Percentiles rank a stretch among this genome's conserved stretches.
These are phyloP conservation scores for Indicator maculatus DNA, from an alignment of 2,113 vertebrate species.

Conservation along the genomic window DNA sequence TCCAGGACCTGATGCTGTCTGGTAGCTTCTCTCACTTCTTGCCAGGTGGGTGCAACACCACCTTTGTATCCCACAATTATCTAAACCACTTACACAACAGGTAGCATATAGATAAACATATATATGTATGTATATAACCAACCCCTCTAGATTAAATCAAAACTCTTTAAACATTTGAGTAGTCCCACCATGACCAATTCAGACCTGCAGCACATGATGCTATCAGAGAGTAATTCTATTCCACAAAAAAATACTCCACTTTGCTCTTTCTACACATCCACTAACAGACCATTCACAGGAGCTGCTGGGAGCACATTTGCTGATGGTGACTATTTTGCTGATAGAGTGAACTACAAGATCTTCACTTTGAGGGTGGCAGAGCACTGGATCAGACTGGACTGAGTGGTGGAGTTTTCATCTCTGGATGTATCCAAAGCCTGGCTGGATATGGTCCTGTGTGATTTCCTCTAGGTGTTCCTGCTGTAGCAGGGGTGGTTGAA, in stretches of 20 bases:
- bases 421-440: too few relatives aligned
- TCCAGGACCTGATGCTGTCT: neutral
- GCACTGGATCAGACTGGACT: too few relatives aligned
- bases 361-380: too few relatives aligned
- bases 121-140: neutral
- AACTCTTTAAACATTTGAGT: neutral
- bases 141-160: neutral
- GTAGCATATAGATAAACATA: neutral
- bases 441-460: too few relatives aligned
- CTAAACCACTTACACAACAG: neutral
- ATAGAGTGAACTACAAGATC: neutral
- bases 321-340: neutral
- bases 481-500: too few relatives aligned
- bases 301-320: neutral
- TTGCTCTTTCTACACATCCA: neutral
- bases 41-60: fast-evolving
- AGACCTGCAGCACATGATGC: neutral
- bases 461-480: too few relatives aligned
- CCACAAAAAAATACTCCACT: neutral
- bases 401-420: too few relatives aligned
- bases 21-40: neutral
- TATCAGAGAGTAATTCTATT: neutral
- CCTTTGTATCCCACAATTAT: fast-evolving
- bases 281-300: neutral
- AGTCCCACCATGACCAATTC: neutral